Conservation (phyloP, 2,113 vertebrate species). For the Alaudala cheleensis region DNA sequence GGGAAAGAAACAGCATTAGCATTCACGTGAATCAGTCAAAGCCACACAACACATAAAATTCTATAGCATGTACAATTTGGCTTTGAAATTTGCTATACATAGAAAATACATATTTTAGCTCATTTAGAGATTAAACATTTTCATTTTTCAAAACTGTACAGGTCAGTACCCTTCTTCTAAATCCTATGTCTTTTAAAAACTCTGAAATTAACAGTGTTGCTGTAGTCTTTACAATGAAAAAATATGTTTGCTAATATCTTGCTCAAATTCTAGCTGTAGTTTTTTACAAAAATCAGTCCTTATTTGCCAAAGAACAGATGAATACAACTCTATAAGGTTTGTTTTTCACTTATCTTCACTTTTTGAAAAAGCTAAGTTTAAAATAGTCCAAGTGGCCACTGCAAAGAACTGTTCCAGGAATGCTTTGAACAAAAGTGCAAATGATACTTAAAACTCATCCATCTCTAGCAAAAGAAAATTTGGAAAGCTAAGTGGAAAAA, state of each 20-base stretch:
- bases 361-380: background rate
- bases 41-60: background rate
- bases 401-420: background rate
- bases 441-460: background rate
- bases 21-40: background rate
- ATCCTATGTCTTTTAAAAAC: background rate
- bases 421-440: background rate
- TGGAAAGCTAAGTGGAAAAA: background rate
- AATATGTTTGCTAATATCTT: background rate
- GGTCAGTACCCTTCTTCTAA: background rate
- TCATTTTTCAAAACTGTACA: background rate
- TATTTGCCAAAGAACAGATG: background rate
- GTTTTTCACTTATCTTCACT: background rate
- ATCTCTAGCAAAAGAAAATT: background rate
- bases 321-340: background rate
- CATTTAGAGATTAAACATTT: background rate
- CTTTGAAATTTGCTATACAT: background rate
- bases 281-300: background rate
- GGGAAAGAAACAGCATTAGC: constrained; percentile 5
- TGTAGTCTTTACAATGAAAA: background rate
- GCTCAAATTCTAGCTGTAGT: background rate
- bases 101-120: background rate
- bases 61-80: background rate
- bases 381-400: background rate
- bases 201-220: background rate